These are phyloP conservation scores for Girardinus metallicus DNA, from an alignment of 2,797 vertebrate genomes.

Conservation along the genomic window DNA sequence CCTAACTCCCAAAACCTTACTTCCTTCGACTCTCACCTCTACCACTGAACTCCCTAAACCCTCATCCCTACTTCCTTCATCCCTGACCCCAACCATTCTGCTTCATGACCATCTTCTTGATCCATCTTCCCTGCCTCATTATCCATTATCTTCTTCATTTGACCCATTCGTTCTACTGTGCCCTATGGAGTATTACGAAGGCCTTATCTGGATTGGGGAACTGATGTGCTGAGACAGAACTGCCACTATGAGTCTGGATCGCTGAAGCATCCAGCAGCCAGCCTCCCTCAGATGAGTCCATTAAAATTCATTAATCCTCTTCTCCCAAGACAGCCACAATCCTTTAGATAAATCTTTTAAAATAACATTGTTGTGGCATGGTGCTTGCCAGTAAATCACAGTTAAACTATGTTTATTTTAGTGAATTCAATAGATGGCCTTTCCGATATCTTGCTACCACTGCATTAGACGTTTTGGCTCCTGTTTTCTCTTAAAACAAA, in stretches of 20 bases:
- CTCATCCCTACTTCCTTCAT: neutral
- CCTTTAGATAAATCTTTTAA: too few relatives aligned
- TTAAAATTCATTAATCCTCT: neutral
- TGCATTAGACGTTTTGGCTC: too few relatives aligned
- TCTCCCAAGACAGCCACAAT: neutral
- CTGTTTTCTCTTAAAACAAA: too few relatives aligned
- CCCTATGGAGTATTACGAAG: neutral
- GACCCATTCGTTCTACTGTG: neutral
- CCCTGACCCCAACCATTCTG: too few relatives aligned
- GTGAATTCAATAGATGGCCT: too few relatives aligned
- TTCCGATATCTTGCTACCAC: too few relatives aligned
- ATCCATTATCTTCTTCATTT: neutral
- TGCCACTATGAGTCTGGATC: constrained; percentile 1
- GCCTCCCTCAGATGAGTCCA: neutral
- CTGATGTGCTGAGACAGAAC: constrained; percentile 2
- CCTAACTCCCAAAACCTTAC: neutral
- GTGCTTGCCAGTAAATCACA: too few relatives aligned
- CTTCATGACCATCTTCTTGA: neutral
- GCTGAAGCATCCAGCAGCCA: neutral
- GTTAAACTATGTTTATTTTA: too few relatives aligned
- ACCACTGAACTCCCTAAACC: neutral
- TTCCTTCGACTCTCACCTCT: neutral
- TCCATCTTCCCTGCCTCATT: neutral
- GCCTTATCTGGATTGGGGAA: neutral
- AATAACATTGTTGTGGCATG: too few relatives aligned